phyloP scores from a whole-genome alignment of 2,888 invertebrate genomes.

The Steinernema scapterisci region DNA sequence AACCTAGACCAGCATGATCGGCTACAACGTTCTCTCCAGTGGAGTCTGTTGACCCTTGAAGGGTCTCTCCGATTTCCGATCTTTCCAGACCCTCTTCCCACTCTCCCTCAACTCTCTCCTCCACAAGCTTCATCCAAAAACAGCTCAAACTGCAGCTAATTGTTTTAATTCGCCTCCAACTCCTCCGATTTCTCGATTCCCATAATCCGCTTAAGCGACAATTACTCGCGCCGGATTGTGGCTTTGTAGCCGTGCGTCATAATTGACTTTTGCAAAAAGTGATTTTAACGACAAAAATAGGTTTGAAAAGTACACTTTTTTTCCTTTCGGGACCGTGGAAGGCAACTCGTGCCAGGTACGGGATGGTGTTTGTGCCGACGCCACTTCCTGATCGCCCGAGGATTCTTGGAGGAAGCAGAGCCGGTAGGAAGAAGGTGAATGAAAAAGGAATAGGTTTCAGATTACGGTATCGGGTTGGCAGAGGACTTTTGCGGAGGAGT shows the following conservation, averaged over 20 bases:
- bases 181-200: background rate
- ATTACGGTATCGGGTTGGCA: too few relatives aligned
- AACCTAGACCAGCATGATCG: too few relatives aligned
- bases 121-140: background rate
- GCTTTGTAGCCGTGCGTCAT: conserved; percentile 20
- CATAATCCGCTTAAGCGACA: background rate
- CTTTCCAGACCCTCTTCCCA: too few relatives aligned
- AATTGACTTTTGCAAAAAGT: conserved; percentile 32
- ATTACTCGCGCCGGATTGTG: conserved; percentile 25
- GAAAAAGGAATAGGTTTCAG: background rate
- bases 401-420: background rate
- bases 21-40: too few relatives aligned
- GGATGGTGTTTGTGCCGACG: background rate
- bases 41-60: too few relatives aligned
- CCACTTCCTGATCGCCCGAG: conserved; percentile 4
- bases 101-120: too few relatives aligned
- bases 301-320: conserved; percentile 26
- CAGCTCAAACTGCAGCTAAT: background rate
- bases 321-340: background rate
- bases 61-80: too few relatives aligned
- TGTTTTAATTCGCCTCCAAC: background rate
- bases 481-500: too few relatives aligned
- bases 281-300: conserved; percentile 27
- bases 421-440: background rate
- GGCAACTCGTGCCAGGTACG: conserved; percentile 29